Base-by-base conservation (phyloP, 2,113 vertebrate genomes). In the Gymnocephalus cernua region DNA sequence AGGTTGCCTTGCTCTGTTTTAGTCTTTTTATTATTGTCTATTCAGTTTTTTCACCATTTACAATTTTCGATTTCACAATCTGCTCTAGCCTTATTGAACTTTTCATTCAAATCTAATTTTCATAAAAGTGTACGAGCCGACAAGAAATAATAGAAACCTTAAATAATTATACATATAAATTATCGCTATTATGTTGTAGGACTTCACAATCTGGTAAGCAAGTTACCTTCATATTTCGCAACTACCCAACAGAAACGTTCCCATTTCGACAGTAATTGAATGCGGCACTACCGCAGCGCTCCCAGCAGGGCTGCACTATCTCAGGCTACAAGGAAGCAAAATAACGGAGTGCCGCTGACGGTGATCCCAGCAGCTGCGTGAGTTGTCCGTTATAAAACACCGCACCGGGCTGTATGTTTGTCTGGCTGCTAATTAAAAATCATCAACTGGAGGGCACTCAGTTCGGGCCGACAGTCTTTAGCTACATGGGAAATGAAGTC, bases 201-300 rank as follows among this genome's bases (percentile, higher is more conserved):
- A 27, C 2, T 1, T 3, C 14, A 23, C 15, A 50, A 23, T 12
- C 5, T 48, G 23, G 4, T 56, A 15, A 47, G 21, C 4, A 21
- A 38, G 13, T 27, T 23, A n/a, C 2, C 2, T 21, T 65, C 4
- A 27, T 23, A 35, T 45, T 35, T 47, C 6, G 14, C 50, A 1
- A 10, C 64, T 45, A 18, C 10, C 18, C 0, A 15, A 13, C 0
- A 32, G 0, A 54, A 29, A 59, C 0, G 0, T 0, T 4, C 0
- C 23, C 0, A 63, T 68, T 23, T 58, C 85, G 19, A 74, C 11
- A 1, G 56, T 23, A 0, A 0, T 0, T 79, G 57, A 90, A 90
- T 1, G 85, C 77, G 48, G 16, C 90, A 85, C 78, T 89, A 88
- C 91, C 69, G 88, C 90, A 85, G 86, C 82, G 29, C 38, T 82